These are phyloP conservation scores for Neelides folsomi DNA, from an alignment of 2,888 invertebrate genomes.

Conservation along the genomic window DNA sequence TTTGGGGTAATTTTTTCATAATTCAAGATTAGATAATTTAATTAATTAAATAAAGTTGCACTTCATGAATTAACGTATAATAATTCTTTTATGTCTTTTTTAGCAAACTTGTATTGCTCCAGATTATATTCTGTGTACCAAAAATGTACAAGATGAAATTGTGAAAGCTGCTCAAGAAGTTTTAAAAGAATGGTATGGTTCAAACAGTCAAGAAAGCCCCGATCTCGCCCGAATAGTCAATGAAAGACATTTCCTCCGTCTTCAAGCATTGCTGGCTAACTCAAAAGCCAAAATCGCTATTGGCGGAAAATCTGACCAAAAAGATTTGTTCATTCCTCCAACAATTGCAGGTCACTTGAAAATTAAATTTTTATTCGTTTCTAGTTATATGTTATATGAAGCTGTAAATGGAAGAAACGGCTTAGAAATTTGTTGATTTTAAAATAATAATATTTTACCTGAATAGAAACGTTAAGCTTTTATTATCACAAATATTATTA, in stretches of 20 bases:
- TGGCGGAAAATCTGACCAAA: constrained; percentile 63
- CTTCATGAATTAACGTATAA: too few species aligned
- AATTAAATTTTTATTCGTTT: too few species aligned
- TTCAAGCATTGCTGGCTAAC: constrained; percentile 15
- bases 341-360: constrained; percentile 56
- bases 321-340: constrained; percentile 68
- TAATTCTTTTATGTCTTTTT: background rate
- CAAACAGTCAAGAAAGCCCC: constrained; percentile 61
- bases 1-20: constrained; percentile 4
- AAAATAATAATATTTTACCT: too few species aligned
- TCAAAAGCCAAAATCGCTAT: constrained; percentile 52
- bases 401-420: too few species aligned
- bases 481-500: too few species aligned
- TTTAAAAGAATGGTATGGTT: constrained; percentile 69
- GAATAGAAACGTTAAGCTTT: too few species aligned
- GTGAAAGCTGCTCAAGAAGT: constrained; percentile 52
- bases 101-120: constrained; percentile 90
- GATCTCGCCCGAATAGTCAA: constrained; percentile 66
- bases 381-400: too few species aligned
- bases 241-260: constrained; percentile 59
- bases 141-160: constrained; percentile 56
- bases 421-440: too few species aligned
- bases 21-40: background rate
- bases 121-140: constrained; percentile 75
- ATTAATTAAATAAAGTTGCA: too few species aligned